Base-by-base conservation (phyloP, 1,140 invertebrate species). In the Hylaeus anthracinus region DNA sequence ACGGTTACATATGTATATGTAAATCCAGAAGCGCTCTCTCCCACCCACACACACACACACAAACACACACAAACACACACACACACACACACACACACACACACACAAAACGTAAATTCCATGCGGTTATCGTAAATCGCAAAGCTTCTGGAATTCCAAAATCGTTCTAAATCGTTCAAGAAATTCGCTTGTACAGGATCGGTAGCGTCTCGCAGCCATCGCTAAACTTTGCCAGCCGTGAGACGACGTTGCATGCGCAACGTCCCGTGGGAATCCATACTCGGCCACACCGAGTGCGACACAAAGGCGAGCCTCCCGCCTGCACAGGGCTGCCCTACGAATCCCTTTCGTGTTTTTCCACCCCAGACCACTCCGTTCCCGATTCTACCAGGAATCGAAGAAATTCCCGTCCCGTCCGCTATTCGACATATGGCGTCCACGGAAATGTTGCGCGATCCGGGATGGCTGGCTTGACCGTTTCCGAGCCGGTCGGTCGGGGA, bases 181-280 rank as follows among this genome's bases (percentile, higher is more conserved):
- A 26, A 26, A 26, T 26, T 64, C 26, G 0, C 0, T 64, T n/a
- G 53, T 58, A 48, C 64, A 2, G 1, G 41, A 5, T 15, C 41
- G 15, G 6, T 3, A 51, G n/a, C 55, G 51, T 1, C 12, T 79
- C 15, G 5, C 3, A 79, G 51, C 70, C 61, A 65, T 79, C 77
- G 77, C 77, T 79, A 45, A 5, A 9, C 41, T 15, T 15, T 48
- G 43, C 51, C 60, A 74, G 56, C 67, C 70, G 79, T 82, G 81
- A 71, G 83, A 72, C 61, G 65, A 43, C 65, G 80, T 82, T 82
- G 64, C 80, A 77, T 39, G 83, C 81, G 73, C 81, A 77, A 83
- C 84, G 85, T 91, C 89, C 89, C 90, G 90, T 91, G 90, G 88
- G 90, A 91, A 91, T 90, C 88, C 88, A 81, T 83, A 86, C 58